These are phyloP conservation scores for Ptychochromis oligacanthus DNA, from an alignment of 2,113 vertebrate species.

Conservation along the genomic window DNA sequence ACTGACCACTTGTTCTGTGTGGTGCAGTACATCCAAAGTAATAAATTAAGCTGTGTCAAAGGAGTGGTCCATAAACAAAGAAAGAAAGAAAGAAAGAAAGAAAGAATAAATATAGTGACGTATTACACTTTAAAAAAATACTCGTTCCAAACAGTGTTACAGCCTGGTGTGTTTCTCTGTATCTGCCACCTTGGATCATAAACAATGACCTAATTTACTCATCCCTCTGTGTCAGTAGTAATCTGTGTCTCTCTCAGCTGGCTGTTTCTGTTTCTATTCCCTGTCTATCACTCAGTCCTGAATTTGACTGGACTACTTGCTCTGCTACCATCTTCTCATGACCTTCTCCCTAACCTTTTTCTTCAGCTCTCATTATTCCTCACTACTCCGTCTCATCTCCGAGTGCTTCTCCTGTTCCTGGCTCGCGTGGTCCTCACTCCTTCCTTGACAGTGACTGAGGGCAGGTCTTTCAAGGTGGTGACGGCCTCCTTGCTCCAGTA, in stretches of 20 bases:
- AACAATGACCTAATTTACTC: conserved; percentile 5
- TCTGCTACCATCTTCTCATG: background rate
- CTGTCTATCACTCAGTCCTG: background rate
- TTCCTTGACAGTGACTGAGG: conserved; percentile 10
- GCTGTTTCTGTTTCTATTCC: background rate
- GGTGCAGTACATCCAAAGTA: conserved; percentile 3
- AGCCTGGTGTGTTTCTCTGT: background rate
- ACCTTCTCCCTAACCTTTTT: background rate
- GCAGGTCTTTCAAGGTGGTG: conserved; percentile 56
- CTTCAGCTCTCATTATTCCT: background rate
- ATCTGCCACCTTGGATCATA: background rate
- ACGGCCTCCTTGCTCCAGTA: conserved; percentile 72
- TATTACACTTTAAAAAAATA: background rate
- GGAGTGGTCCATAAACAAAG: background rate
- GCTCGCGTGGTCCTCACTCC: background rate
- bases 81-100: conserved; percentile 18
- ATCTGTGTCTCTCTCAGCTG: conserved; percentile 13
- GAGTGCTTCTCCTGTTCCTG: conserved; percentile 47
- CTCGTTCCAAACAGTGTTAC: background rate
- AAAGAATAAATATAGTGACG: conserved; percentile 20
- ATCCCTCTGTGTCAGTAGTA: conserved; percentile 2
- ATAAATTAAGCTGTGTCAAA: background rate
- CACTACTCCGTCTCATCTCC: conserved; percentile 39
- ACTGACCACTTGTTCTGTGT: background rate
- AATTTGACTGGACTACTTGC: background rate